Evolutionary conservation across 2,797 vertebrate genomes (phyloP), one percentile per base, ranked within the genome.

Genomic region (Enoplosus armatus): DNA sequence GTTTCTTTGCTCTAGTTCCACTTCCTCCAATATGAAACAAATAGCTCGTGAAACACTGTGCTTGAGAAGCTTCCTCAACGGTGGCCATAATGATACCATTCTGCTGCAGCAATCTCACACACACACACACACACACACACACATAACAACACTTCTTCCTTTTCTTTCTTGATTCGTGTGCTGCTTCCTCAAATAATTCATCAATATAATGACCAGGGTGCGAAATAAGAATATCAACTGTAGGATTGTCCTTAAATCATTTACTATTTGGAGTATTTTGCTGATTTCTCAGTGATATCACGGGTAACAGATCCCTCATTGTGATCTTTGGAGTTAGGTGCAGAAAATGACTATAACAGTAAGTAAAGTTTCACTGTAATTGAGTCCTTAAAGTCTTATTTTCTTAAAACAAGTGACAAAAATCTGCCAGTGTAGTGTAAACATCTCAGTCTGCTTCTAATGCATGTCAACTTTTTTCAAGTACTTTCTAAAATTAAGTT

Each of bases 1-100:
- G 43, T 56, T 78, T 60, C 26, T 56, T 29, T 67, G n/a, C 65
- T 71, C 56, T n/a, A 26, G 33, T 60, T 79, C 45, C 35, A 70
- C 37, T 62, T 62, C 33, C 37, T 59, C 35, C 14, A 41, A 43
- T 47, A 66, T 33, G 41, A 69, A 53, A 79, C 45, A 61, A 71
- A 69, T 29, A 53, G 11, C 24, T 66, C 24, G 27, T 22, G 68
- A 77, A 39, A 43, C 22, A 35, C n/a, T n/a, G 27, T 47, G 35
- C n/a, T 18, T 2, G 26, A 59, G 48, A 12, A 51, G 56, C n/a
- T 51, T 58, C 62, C 6, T 8, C 33, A 43, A 2, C 48, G 20
- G n/a, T 5, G 29, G 9, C 18, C 12, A 8, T 18, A 1, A n/a
- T 9, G 35, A 11, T 3, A 18, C 41, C 41, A 43, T 5, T 39